phyloP scores from a whole-genome alignment of 2,797 vertebrate species.

The Zonotrichia albicollis region DNA sequence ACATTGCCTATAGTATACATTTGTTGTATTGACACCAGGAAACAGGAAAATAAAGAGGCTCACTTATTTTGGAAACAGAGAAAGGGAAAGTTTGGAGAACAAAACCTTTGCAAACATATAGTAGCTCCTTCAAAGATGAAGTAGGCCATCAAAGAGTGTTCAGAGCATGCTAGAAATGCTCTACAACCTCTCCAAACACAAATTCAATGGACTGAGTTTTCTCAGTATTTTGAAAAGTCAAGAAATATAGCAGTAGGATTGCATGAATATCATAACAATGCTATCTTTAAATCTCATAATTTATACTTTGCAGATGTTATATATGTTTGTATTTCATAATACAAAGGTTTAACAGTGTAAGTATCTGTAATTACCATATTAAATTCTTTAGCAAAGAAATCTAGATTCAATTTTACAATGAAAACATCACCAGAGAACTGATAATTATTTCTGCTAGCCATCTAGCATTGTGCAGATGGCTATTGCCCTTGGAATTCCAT shows the following conservation, averaged over 20 bases:
- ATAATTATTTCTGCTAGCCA: background rate
- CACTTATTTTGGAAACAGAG: background rate
- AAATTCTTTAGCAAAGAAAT: background rate
- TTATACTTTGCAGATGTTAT: background rate
- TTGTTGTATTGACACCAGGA: background rate
- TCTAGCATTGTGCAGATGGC: background rate
- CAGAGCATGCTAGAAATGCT: background rate
- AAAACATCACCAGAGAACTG: background rate
- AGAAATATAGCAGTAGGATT: background rate
- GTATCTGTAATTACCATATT: background rate
- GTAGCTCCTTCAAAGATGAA: background rate
- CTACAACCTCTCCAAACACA: background rate
- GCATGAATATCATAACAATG: background rate
- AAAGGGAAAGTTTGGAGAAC: background rate
- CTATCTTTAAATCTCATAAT: background rate
- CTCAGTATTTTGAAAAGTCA: background rate
- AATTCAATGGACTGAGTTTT: background rate
- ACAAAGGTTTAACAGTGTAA: background rate
- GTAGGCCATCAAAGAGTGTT: background rate
- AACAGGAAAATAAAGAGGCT: background rate
- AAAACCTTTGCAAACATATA: background rate
- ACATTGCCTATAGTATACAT: background rate
- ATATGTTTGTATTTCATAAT: background rate
- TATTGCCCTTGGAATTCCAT: background rate
- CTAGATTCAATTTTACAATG: background rate